phyloP scores from a whole-genome alignment of 1,140 invertebrate species.

The Sarcophaga peregrina region DNA sequence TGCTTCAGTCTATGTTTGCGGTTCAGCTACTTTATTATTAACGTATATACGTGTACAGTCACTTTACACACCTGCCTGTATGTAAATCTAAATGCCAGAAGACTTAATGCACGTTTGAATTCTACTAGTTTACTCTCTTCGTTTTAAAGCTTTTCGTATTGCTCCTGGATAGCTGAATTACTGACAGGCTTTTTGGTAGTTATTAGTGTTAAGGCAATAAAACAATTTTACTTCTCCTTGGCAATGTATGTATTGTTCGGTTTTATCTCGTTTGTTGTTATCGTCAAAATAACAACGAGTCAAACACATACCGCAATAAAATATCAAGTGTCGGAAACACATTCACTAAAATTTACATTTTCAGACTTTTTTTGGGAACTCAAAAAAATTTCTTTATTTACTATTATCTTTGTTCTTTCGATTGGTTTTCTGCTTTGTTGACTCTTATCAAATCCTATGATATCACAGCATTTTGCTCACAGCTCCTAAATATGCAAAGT shows the following conservation, averaged over 20 bases:
- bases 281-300: neutral
- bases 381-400: neutral
- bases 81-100: neutral
- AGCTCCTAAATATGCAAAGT: slow-evolving; percentile 29
- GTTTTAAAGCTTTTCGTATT: slow-evolving; percentile 28
- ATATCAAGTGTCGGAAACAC: neutral
- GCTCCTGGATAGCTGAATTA: neutral
- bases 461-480: slow-evolving; percentile 37
- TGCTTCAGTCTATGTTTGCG: neutral
- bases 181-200: neutral
- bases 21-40: neutral
- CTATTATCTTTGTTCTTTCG: slow-evolving; percentile 21
- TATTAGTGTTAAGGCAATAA: slow-evolving; percentile 22
- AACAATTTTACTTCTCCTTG: slow-evolving; percentile 45
- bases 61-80: neutral
- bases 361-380: too few relatives aligned
- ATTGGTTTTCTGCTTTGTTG: slow-evolving; percentile 18
- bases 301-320: neutral
- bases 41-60: neutral
- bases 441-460: neutral
- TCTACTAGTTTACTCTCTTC: neutral
- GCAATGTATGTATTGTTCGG: slow-evolving; percentile 32
- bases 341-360: too few relatives aligned
- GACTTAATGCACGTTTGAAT: neutral
- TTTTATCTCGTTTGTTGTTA: neutral